Evolutionary conservation across 2,797 vertebrate genomes (phyloP).

Genomic region (Lepilemur septentrionalis): DNA sequence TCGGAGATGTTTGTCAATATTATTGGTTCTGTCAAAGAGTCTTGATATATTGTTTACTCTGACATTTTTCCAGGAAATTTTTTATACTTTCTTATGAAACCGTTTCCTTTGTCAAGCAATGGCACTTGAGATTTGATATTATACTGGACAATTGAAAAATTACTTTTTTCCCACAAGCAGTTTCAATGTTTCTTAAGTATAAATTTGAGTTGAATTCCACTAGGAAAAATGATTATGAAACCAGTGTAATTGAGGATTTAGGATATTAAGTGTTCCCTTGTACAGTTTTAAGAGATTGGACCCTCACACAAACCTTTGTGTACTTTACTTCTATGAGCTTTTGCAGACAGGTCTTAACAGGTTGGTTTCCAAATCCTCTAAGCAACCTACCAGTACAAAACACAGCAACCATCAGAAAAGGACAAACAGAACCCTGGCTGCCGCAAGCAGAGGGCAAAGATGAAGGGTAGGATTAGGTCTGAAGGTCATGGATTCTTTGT

Average conservation of each 20-base stretch:
- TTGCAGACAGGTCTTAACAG: constrained; percentile 47
- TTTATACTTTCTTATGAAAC: constrained; percentile 29
- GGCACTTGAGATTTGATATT: constrained; percentile 46
- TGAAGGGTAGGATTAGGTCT: background rate
- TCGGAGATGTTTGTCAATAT: constrained; percentile 42
- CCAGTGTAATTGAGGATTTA: background rate
- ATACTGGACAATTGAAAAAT: constrained; percentile 34
- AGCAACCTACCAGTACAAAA: background rate
- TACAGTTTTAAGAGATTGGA: background rate
- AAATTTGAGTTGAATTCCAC: background rate
- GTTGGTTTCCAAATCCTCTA: constrained; percentile 55
- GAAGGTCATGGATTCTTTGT: background rate
- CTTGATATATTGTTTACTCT: background rate
- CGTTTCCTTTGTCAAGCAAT: constrained; percentile 34
- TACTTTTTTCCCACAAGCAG: background rate
- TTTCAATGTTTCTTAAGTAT: background rate
- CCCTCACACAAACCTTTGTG: background rate
- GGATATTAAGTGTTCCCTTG: constrained; percentile 9
- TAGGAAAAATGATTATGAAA: constrained; percentile 53
- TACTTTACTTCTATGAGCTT: constrained; percentile 41
- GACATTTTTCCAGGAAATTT: constrained; percentile 28
- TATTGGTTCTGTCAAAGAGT: constrained; percentile 38
- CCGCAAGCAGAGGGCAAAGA: background rate
- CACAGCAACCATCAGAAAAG: background rate
- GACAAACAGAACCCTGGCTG: background rate